These are phyloP conservation scores for Potamilus streckersoni DNA, from an alignment of 1,140 invertebrate genomes.

Conservation along the genomic window DNA sequence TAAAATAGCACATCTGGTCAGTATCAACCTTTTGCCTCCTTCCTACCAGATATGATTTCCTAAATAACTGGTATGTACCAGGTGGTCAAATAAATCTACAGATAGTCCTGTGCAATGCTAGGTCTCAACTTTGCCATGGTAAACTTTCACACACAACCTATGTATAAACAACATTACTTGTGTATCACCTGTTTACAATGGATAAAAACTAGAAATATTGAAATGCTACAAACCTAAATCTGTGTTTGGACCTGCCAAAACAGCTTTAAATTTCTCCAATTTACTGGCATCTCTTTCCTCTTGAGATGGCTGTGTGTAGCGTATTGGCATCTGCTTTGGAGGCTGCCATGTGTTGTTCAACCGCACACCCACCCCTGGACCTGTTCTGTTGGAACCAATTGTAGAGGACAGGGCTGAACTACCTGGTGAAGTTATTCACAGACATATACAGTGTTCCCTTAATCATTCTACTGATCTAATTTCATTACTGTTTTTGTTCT, in stretches of 20 bases:
- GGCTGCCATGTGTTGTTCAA: slow-evolving; percentile 56
- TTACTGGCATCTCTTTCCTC: slow-evolving; percentile 75
- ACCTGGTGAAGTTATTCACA: no score
- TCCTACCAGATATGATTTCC: no score
- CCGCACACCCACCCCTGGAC: slow-evolving; percentile 66
- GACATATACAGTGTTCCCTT: no score
- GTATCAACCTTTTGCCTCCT: no score
- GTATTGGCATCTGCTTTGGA: slow-evolving; percentile 53
- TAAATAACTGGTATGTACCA: no score
- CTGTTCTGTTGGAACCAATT: slow-evolving; percentile 44
- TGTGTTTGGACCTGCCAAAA: slow-evolving; percentile 55
- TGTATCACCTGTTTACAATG: background rate
- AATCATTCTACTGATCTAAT: no score
- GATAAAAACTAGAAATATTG: background rate
- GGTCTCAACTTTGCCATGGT: no score
- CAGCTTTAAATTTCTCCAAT: slow-evolving; percentile 56
- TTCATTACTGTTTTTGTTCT: no score
- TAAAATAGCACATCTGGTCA: no score
- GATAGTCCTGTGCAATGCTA: no score
- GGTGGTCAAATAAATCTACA: no score
- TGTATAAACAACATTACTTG: background rate
- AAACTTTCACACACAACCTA: no score
- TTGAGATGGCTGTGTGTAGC: slow-evolving; percentile 43
- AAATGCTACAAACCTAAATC: slow-evolving; percentile 41
- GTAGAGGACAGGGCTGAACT: slow-evolving; percentile 29